Evolutionary conservation across 2,113 vertebrate species (phyloP), one percentile per base, ranked within the genome.

Genomic region (Petrocephalus zakoni): DNA sequence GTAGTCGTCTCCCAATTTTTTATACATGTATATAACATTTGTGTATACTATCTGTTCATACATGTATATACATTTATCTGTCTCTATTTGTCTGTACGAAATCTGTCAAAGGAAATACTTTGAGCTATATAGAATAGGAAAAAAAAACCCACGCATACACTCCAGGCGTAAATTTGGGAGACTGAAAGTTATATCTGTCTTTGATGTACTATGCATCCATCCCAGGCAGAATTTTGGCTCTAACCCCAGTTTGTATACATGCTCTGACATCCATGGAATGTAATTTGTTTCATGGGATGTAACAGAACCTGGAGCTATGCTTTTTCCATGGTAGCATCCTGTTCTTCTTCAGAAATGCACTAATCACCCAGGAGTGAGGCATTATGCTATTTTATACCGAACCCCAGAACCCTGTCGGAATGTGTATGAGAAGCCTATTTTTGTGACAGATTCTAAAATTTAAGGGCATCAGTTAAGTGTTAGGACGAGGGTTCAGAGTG

Each of bases 201-300:
- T 56, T 75, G 49, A 21, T 47, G n/a, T 29, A 49, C 61, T 51
- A 22, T 2, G 25, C 29, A 49, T 46, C 47, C 37, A 87, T 72
- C 25, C 13, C 34, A 42, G 52, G 61, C 83, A 52, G 83, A 78
- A 51, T 68, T 53, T 86, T 75, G n/a, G 47, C 37, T 86, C 61
- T 56, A 78, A 52, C 51, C 72, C 68, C 5, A 85, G 46, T 21
- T 56, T 87, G 8, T 47, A 75, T 75, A 13, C 8, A 19, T 87
- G 49, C 55, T 42, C 68, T 86, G 64, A 86, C 49, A 56, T 89
- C 29, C 22, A 5, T 34, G 34, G 64, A 17, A 89, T 47, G 61
- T 86, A 47, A 87, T 87, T 29, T 61, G 51, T 72, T 78, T 51
- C 81, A 58, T 53, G 47, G 34, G 88, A 78, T 89, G 21, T 75